Evolutionary conservation across 2,113 vertebrate species (phyloP), one percentile per base, ranked within the genome.

Genomic region (Tyrannus savana): DNA sequence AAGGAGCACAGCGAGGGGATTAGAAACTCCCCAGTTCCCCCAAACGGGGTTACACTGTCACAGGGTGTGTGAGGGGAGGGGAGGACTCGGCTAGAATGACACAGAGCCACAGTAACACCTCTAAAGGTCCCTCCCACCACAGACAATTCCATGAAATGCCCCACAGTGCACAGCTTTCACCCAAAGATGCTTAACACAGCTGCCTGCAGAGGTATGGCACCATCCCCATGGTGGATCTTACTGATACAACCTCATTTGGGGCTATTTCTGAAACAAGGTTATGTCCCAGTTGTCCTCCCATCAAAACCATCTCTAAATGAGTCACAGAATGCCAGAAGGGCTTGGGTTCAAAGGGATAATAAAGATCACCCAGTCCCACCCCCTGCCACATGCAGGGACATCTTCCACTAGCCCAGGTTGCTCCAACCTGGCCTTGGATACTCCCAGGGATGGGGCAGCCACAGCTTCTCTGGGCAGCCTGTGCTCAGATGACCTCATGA

Each of bases 51-150:
- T 37, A 6, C 0, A 0, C 2, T 30, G 21, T 41, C 78, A 35
- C 0, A 0, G 25, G 1, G 0, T 33, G n/a, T 2, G 0, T 5
- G 47, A 56, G 16, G 12, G 23, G 21, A 83, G 17, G 62, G 8
- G 15, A 71, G 24, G n/a, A 31, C n/a, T 39, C 41, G 47, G 30
- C 22, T 53, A 58, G 72, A 44, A 78, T 13, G 37, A 42, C 47
- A 49, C 5, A 10, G 33, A 28, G 7, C 12, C 41, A 60, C 2
- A 1, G 41, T 23, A 39, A 79, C 35, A n/a, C 8, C 23, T 67
- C 50, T 49, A 55, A 59, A 55, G 5, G 64, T 46, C 28, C 9
- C 15, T 66, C 46, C 28, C 30, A 71, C 66, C 39, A 14, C 64
- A 60, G 60, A 55, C n/a, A 23, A 28, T 28, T 33, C 39, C 31